Percentiles rank a stretch among this genome's conserved stretches.
Conservation (phyloP, 2,113 vertebrate genomes). For the Ictidomys tridecemlineatus region DNA sequence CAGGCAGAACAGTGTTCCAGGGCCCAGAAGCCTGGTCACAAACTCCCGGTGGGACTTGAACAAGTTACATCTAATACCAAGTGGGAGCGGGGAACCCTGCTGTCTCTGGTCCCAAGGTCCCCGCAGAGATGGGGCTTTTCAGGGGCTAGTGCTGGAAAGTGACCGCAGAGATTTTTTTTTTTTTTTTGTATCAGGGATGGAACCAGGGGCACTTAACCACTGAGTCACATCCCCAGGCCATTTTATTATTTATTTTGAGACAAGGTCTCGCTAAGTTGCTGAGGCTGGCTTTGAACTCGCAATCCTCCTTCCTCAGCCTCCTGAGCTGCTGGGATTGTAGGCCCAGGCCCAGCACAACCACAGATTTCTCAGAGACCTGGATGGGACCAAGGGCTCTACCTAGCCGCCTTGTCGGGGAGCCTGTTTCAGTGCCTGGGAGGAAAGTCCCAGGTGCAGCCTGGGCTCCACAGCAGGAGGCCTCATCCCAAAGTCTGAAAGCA, state of each 20-base stretch:
- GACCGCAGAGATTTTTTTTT: neutral
- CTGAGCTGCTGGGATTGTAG: too few relatives aligned
- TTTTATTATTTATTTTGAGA: too few relatives aligned
- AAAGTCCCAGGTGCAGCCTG: neutral
- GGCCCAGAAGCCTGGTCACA: neutral
- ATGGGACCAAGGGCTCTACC: neutral
- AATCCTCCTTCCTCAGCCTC: too few relatives aligned
- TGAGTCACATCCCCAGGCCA: too few relatives aligned
- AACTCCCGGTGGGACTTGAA: neutral
- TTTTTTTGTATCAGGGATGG: too few relatives aligned
- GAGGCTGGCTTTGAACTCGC: too few relatives aligned
- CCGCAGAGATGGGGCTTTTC: neutral
- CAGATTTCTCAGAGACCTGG: neutral
- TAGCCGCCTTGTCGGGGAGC: neutral
- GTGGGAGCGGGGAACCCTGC: neutral
- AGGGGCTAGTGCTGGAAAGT: neutral
- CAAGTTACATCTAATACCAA: neutral
- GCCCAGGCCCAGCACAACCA: too few relatives aligned
- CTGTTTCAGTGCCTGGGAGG: neutral
- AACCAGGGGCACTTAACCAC: too few relatives aligned
- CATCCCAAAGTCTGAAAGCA: neutral
- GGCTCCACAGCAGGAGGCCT: neutral
- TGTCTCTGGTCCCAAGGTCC: neutral
- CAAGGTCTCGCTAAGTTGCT: too few relatives aligned
- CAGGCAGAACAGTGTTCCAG: neutral